phyloP scores from a whole-genome alignment of 2,113 vertebrate species.

The Barbus barbus region DNA sequence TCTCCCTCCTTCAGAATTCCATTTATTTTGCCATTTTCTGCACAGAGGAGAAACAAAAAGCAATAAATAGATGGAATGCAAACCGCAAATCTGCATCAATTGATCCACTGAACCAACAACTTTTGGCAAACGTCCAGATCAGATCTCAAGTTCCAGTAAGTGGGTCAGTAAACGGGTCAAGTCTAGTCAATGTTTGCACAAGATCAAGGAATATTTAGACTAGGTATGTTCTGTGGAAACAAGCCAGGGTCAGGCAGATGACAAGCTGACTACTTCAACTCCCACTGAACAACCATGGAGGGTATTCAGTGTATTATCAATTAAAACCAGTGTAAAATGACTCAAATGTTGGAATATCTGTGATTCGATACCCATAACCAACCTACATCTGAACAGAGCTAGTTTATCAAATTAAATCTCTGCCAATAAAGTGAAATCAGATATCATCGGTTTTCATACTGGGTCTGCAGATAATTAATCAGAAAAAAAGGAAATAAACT shows the following conservation, averaged over 20 bases:
- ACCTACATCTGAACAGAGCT: neutral
- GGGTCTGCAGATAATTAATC: neutral
- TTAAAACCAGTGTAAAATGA: neutral
- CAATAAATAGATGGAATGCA: constrained; percentile 32
- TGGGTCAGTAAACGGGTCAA: constrained; percentile 14
- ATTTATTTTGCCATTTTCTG: constrained; percentile 78
- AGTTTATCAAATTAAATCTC: neutral
- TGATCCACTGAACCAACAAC: constrained; percentile 24
- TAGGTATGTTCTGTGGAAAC: constrained; percentile 22
- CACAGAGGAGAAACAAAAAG: constrained; percentile 51
- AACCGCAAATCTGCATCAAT: constrained; percentile 4
- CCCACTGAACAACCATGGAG: neutral
- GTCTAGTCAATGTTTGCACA: constrained; percentile 35
- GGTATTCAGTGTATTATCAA: neutral
- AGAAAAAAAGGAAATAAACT: neutral
- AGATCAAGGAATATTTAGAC: constrained; percentile 34
- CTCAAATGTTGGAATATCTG: neutral
- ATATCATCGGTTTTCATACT: neutral
- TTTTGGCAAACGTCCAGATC: constrained; percentile 25
- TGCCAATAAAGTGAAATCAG: neutral
- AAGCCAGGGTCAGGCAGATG: constrained; percentile 28
- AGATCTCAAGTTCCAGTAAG: constrained; percentile 6
- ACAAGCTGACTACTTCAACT: constrained; percentile 2
- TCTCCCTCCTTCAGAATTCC: constrained; percentile 68
- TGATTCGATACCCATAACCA: neutral